Base-by-base conservation (phyloP, 2,888 invertebrate genomes). In the Eudemis profundana region DNA sequence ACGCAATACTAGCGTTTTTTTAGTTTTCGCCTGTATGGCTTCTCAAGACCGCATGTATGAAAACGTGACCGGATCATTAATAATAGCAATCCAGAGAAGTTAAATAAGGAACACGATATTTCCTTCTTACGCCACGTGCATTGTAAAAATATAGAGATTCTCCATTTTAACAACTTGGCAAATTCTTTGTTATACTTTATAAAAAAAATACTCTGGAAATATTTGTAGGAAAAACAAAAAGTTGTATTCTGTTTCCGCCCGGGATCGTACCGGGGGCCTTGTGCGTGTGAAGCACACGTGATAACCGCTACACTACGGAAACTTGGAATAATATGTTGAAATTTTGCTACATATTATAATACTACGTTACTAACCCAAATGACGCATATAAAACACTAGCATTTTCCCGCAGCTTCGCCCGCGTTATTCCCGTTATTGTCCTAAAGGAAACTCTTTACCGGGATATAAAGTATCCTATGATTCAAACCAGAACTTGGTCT, bases 201-300 rank as follows among this genome's bases (percentile, higher is more conserved):
- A 7, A n/a, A 29, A 29, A 14, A 2, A 46, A 14, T 33, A n/a
- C 21, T n/a, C 36, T n/a, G 5, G 8, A 12, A 23, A 47, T 7
- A 29, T 36, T 19, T 46, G 15, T 51, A 53, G 63, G 63, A 61
- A 73, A 67, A 46, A 67, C 64, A 69, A 68, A 62, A 60, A 65
- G 17, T 17, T n/a, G 1, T 19, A 21, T 17, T n/a, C 51, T 94
- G 93, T 93, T 93, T 94, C 94, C 94, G 94, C 94, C 94, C 94
- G 94, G 94, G 94, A 93, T 94, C 94, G 94, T 93, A 94, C 94
- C 94, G 94, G 94, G 94, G 94, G 88, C 93, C 93, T 94, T 94
- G 95, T 95, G 95, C 95, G 94, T 95, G 95, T 95, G 95, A 95
- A 95, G 95, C 95, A 95, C 95, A 95, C 94, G 94, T 95, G 95